These are phyloP conservation scores for Malacosoma neustria DNA, from an alignment of 2,888 invertebrate genomes.

Conservation along the genomic window DNA sequence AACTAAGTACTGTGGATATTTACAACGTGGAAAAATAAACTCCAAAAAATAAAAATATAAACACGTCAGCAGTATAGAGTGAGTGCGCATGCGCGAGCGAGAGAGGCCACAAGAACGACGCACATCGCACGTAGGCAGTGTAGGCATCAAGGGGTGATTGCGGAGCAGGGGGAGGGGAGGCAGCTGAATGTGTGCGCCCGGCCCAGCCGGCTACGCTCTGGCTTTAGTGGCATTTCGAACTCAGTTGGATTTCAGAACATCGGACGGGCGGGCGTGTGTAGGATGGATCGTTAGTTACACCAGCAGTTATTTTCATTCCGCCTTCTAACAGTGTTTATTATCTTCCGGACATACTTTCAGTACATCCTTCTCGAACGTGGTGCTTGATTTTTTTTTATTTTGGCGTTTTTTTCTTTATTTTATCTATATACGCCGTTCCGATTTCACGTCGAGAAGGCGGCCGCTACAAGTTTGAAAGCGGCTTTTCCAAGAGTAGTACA, in stretches of 20 bases:
- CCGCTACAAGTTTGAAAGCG: conserved; percentile 71
- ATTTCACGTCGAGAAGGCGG: conserved; percentile 72
- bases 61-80: conserved; percentile 65
- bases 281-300: conserved; percentile 72
- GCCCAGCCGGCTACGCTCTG: conserved; percentile 39
- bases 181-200: conserved; percentile 29
- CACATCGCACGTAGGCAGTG: conserved; percentile 18
- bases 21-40: conserved; percentile 38
- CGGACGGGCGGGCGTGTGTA: conserved; percentile 72
- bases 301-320: conserved; percentile 77
- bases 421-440: conserved; percentile 56
- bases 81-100: conserved; percentile 57
- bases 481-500: conserved; percentile 69
- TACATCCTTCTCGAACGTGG: conserved; percentile 68
- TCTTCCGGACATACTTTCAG: conserved; percentile 63
- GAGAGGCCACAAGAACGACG: conserved; percentile 51
- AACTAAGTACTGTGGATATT: conserved; percentile 15
- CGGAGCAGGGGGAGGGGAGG: conserved; percentile 22
- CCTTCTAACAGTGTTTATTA: conserved; percentile 72
- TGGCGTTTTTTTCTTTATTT: conserved; percentile 48
- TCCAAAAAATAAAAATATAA: conserved; percentile 68
- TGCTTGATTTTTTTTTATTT: conserved; percentile 54
- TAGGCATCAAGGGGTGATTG: conserved; percentile 28
- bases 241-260: conserved; percentile 75
- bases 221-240: conserved; percentile 26